Base-by-base conservation (phyloP, 2,888 invertebrate species). In the Busseola fusca region DNA sequence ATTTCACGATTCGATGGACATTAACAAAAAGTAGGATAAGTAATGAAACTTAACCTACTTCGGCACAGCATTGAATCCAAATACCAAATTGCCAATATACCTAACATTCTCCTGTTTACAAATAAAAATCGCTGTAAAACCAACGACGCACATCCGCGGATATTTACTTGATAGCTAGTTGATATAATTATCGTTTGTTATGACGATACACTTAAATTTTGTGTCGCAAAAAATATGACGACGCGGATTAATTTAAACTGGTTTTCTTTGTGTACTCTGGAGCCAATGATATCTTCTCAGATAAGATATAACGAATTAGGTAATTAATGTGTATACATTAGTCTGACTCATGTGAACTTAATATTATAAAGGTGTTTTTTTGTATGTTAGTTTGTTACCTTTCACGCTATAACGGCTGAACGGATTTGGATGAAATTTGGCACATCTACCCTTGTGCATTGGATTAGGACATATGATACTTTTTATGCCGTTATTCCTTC, bases 221-320 rank as follows among this genome's bases (percentile, higher is more conserved):
- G 40, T 60, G 74, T 65, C 80, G 75, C 48, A 75, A 48, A 67
- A 65, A 65, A 63, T 68, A 62, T 71, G 30, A 62, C 56, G 64
- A 34, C 50, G 50, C 63, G 3, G 45, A 76, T 69, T 57, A 70
- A 57, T 30, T 69, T 21, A 27, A 74, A 65, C 18, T 52, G 68
- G 60, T 64, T 56, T 59, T 50, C 75, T 65, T 76, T 69, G 57
- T 58, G n/a, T 54, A 58, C 52, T 52, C 27, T 50, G 69, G 37
- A 30, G 10, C 56, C n/a, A 14, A 16, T 58, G 62, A 45, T 75
- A 75, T 65, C 74, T 65, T 21, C 74, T 74, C 60, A 21, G 69
- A 59, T 68, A 76, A 62, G 58, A 64, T 48, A 25, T 10, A 40
- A 62, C 52, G 40, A 64, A 77, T 72, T 77, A 64, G 64, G 56